Conservation (phyloP, 2,888 invertebrate species). For the Dimorphilus gyrociliatus region DNA sequence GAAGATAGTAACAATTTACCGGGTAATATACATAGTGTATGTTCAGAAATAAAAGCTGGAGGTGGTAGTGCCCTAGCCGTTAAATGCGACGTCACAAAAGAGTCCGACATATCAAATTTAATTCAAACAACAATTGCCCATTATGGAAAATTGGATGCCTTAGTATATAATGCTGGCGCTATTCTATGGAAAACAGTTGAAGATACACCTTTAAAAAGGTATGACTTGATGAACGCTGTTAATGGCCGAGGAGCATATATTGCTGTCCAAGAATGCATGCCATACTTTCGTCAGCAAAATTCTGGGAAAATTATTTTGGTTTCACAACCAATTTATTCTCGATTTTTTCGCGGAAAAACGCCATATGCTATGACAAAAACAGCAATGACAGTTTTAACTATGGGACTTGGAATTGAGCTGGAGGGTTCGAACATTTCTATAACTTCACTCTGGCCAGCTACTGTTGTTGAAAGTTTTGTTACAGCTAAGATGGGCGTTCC, state of each 20-base stretch:
- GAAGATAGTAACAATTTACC: conserved; percentile 14
- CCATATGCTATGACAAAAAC: conserved; percentile 22
- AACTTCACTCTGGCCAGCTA: conserved; percentile 22
- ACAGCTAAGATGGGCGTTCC: conserved; percentile 16
- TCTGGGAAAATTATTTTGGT: conserved; percentile 18
- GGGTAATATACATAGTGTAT: conserved; percentile 17
- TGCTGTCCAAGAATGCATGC: conserved; percentile 17
- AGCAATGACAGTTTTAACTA: conserved; percentile 19
- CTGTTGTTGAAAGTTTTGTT: conserved; percentile 19
- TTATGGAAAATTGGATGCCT: conserved; percentile 55
- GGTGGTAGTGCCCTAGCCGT: conserved; percentile 17
- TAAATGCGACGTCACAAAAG: conserved; percentile 17
- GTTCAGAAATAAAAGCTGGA: conserved; percentile 13
- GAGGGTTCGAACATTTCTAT: conserved; percentile 18
- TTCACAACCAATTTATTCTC: conserved; percentile 23
- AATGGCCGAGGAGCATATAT: conserved; percentile 46
- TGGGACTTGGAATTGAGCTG: conserved; percentile 20
- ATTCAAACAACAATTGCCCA: conserved; percentile 40
- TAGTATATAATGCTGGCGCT: conserved; percentile 62
- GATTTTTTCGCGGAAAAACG: conserved; percentile 26
- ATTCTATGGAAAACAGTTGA: conserved; percentile 43
- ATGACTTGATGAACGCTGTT: conserved; percentile 21
- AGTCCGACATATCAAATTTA: conserved; percentile 13
- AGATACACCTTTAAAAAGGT: conserved; percentile 18
- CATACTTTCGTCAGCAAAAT: conserved; percentile 16